Base-by-base conservation (phyloP, 2,888 invertebrate species). In the Tryphoninae sp. region DNA sequence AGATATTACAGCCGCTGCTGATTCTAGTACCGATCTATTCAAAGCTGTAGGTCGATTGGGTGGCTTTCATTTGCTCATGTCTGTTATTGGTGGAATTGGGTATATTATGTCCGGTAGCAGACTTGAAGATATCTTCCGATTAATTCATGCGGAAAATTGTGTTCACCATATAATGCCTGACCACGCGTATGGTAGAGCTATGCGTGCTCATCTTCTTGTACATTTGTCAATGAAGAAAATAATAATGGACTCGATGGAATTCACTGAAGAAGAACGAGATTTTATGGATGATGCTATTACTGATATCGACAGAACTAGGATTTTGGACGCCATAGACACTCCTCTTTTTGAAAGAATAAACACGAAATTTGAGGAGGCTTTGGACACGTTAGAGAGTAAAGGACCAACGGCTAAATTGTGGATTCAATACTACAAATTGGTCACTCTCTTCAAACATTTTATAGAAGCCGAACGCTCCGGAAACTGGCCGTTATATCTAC, bases 381-480 rank as follows among this genome's bases (percentile, higher is more conserved):
- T 85, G 33, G 23, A 51, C 23, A 49, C 16, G n/a, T 51, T 58
- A 11, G 16, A 72, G 33, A 33, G n/a, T 16, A 74, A 59, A 19
- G 85, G 86, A 9, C 75, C 84, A 16, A 87, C 86, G n/a, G 84
- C 85, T 26, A 40, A 86, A 68, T 65, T 88, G 19, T 86, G 86
- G 87, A 26, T 85, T 8, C 86, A 86, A 64, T 88, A 87, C 62
- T 89, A 88, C 71, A 73, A 83, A 11, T 86, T 90, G 86, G 81
- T 88, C 4, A 83, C 85, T 59, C 58, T 90, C 2, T 65, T 88
- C 9, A 88, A 88, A 80, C 80, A 87, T 49, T 89, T 87, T 71
- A 89, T 89, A 33, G 83, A 86, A 78, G 88, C 88, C 49, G 90
- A 90, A 80, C 55, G 89, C 65, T 71, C 82, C 23, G 90, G 88